These are phyloP conservation scores for Raphicerus campestris DNA, from an alignment of 2,113 vertebrate species.

Conservation along the genomic window DNA sequence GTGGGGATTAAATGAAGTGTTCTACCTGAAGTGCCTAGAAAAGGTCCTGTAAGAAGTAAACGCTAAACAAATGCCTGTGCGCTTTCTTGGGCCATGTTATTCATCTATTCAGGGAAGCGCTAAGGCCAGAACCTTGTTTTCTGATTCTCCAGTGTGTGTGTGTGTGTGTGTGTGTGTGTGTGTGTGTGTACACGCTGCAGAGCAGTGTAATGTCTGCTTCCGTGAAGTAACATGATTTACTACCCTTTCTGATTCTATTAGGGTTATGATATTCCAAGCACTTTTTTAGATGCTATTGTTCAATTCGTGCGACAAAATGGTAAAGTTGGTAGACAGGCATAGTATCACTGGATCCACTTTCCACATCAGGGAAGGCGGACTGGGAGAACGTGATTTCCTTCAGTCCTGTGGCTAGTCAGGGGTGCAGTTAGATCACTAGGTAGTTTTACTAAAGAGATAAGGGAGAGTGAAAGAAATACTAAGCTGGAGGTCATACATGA, in stretches of 20 bases:
- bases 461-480: neutral
- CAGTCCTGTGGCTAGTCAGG: neutral
- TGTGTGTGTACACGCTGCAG: neutral
- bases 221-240: neutral
- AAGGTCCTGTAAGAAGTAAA: neutral
- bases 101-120: neutral
- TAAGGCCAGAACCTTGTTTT: neutral
- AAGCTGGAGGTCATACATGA: constrained; percentile 57
- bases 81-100: neutral
- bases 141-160: neutral
- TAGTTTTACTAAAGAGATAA: constrained; percentile 33
- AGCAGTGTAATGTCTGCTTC: neutral
- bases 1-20: neutral
- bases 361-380: neutral
- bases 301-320: neutral
- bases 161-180: neutral
- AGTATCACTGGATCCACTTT: neutral
- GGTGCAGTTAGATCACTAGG: no score
- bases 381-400: neutral
- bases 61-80: neutral
- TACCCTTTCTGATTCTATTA: neutral
- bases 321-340: neutral
- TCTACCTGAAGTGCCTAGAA: neutral
- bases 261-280: neutral
- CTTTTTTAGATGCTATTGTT: neutral